Base-by-base conservation (phyloP, 1,140 invertebrate species). In the Hycleus cichorii region DNA sequence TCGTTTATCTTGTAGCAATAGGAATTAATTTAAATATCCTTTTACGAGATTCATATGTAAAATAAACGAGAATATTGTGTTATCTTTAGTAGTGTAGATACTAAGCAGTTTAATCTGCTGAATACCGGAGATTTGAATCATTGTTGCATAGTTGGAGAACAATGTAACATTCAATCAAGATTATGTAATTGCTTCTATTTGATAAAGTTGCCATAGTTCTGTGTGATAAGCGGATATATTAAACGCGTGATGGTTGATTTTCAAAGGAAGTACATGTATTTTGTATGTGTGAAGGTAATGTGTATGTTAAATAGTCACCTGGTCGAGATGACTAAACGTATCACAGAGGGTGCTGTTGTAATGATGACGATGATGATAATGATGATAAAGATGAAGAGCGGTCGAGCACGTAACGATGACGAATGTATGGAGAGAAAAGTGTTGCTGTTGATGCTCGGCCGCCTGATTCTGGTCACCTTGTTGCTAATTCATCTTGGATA, bases 401-500 rank as follows among this genome's bases (percentile, higher is more conserved):
- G 63, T 68, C 63, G 64, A 64, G 64, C 55, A 65, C 58, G 55
- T 62, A 64, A 48, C 66, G 57, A 54, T 63, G 66, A 57, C 55
- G 53, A 44, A 68, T 65, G 60, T 62, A 62, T 27, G 64, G 62
- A 48, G 51, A 65, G 47, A 61, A 58, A 52, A 65, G 59, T 8
- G 61, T 47, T 46, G 55, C 48, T 49, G 18, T 18, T 18, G 58
- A 44, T 38, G 62, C 63, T 49, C 65, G 57, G 55, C 60, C 61
- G 61, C 58, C 53, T 18, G 40, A 61, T 39, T 60, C 52, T 63
- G 64, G 71, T 72, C 69, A 72, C 65, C 71, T 70, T 18, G 63
- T 59, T 24, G 58, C 56, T 51, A 64, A 52, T 56, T 72, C 69
- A 51, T 71, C 71, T 58, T 71, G 71, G 45, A 72, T 72, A 48